Conservation (phyloP, 1,140 invertebrate species). For the Bursaphelenchus mucronatus region DNA sequence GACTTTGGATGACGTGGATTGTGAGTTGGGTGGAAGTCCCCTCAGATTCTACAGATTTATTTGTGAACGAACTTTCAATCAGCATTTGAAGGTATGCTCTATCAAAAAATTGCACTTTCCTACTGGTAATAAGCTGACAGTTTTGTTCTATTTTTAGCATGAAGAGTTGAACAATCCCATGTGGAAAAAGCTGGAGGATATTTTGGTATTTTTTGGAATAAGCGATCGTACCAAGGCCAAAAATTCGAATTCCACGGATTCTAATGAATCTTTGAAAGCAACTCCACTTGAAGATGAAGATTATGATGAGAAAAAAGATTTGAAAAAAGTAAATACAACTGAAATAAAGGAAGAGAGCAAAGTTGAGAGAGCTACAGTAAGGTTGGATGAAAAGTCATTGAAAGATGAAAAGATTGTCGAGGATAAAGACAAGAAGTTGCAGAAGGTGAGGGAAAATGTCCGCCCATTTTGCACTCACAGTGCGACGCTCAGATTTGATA, state of each 20-base stretch:
- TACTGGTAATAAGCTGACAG: neutral
- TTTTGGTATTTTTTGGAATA: conserved; percentile 46
- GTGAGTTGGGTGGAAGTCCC: conserved; percentile 32
- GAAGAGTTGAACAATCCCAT: conserved; percentile 48
- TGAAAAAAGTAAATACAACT: conserved; percentile 11
- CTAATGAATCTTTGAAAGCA: conserved; percentile 1
- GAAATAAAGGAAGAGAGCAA: neutral
- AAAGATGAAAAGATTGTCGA: no score
- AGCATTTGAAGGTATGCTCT: conserved; percentile 37
- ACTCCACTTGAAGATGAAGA: conserved; percentile 32
- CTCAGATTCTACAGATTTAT: conserved; percentile 36
- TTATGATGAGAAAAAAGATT: conserved; percentile 33
- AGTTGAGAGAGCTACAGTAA: no score
- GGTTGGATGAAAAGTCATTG: no score
- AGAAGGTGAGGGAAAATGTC: no score
- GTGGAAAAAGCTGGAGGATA: conserved; percentile 52
- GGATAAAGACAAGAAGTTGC: no score
- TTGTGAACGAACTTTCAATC: conserved; percentile 40
- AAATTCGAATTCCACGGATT: conserved; percentile 14
- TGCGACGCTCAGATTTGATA: no score
- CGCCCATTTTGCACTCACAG: no score
- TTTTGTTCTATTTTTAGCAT: conserved; percentile 30
- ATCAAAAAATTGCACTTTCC: neutral
- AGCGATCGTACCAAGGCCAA: neutral
- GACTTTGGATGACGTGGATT: conserved; percentile 42